Evolutionary conservation across 1,140 invertebrate species (phyloP).

Genomic region (Drosophila pectinifera): DNA sequence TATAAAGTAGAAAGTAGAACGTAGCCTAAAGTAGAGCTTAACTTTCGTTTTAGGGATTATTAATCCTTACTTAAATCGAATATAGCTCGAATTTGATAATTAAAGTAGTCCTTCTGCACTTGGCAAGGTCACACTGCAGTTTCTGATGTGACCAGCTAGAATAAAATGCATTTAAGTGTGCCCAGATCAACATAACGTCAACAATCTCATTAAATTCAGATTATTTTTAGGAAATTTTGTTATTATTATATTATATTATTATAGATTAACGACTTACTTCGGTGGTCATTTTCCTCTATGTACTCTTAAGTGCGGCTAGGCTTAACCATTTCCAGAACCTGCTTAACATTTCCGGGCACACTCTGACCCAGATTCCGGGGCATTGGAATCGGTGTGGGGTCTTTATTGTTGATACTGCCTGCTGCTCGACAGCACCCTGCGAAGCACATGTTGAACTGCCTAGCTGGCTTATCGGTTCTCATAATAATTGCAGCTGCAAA

Average conservation of each 20-base stretch:
- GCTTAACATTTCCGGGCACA: conserved; percentile 24
- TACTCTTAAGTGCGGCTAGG: conserved; percentile 8
- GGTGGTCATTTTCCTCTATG: not conserved
- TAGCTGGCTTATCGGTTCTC: conserved; percentile 73
- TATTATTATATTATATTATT: no score
- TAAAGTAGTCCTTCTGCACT: not conserved
- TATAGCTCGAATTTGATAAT: no score
- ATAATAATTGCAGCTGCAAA: conserved; percentile 82
- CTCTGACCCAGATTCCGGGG: conserved; percentile 29
- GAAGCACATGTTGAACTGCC: conserved; percentile 40
- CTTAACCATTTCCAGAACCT: conserved; percentile 15
- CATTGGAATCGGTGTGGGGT: not conserved
- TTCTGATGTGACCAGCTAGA: not conserved
- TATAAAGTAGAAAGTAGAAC: not conserved
- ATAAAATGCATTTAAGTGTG: not conserved
- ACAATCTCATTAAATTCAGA: not conserved
- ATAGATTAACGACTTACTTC: not conserved
- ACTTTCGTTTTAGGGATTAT: not conserved
- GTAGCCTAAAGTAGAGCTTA: not conserved
- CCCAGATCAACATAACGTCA: not conserved
- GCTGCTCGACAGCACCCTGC: not conserved
- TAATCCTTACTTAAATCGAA: no score
- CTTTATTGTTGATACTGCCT: conserved; percentile 19
- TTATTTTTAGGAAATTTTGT: no score
- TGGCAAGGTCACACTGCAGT: not conserved